Percentiles rank a stretch among this genome's conserved stretches.
Evolutionary conservation across 2,888 invertebrate species (phyloP).

Genomic region (Globia sparganii): DNA sequence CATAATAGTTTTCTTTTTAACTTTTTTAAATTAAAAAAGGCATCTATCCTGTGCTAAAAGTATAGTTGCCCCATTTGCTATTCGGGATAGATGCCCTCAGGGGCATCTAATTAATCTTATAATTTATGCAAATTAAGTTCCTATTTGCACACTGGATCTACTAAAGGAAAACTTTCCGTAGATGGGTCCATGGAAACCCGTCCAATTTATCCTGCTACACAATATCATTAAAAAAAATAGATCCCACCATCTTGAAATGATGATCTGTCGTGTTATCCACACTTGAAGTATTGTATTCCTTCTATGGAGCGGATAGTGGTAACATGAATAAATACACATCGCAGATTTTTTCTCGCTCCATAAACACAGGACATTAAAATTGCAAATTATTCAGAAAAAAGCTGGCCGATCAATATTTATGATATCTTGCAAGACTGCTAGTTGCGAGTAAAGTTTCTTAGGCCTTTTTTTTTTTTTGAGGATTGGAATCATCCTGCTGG

Average conservation of each 20-base stretch:
- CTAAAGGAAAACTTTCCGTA: slow-evolving; percentile 12
- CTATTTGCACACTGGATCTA: neutral
- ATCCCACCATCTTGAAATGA: slow-evolving; percentile 43
- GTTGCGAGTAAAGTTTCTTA: slow-evolving; percentile 43
- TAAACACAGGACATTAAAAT: slow-evolving; percentile 48
- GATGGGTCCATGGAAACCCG: slow-evolving; percentile 19
- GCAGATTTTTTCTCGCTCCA: slow-evolving; percentile 34
- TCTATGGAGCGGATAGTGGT: slow-evolving; percentile 40
- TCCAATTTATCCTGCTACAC: slow-evolving; percentile 5
- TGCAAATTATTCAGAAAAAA: slow-evolving; percentile 57
- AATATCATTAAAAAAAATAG: slow-evolving; percentile 30
- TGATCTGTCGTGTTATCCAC: slow-evolving; percentile 42
- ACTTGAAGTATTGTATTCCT: slow-evolving; percentile 47
- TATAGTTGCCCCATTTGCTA: too few relatives aligned
- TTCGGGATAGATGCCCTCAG: too few relatives aligned
- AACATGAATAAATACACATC: slow-evolving; percentile 29
- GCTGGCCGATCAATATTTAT: slow-evolving; percentile 51
- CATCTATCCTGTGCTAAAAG: too few relatives aligned
- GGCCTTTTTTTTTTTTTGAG: too few relatives aligned
- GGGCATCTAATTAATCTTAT: too few relatives aligned
- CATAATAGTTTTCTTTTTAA: too few relatives aligned
- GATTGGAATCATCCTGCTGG: too few relatives aligned
- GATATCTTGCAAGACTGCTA: slow-evolving; percentile 20
- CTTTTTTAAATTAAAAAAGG: too few relatives aligned
- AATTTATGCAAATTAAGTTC: slow-evolving; percentile 21